Evolutionary conservation across 2,797 vertebrate species (phyloP), one percentile per base, ranked within the genome.

Genomic region (Pipistrellus pygmaeus): DNA sequence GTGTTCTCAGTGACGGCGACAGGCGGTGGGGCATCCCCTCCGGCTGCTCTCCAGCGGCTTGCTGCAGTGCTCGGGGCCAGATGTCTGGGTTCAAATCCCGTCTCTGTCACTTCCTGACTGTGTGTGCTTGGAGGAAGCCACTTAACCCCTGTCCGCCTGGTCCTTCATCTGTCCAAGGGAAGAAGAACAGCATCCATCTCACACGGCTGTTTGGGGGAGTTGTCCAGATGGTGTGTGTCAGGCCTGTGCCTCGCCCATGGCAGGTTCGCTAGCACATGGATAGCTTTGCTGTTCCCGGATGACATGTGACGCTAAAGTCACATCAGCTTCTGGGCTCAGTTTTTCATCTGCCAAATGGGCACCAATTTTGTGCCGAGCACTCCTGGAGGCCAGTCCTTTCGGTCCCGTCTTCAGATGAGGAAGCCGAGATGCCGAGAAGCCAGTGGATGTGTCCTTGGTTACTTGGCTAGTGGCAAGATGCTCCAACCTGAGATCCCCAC

Each of bases 401-500:
- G 20, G n/a, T 23, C 20, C 21, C 23, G 3, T 38, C 66, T 69
- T 23, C 25, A 44, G 66, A 18, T 32, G 6, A 66, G 88, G 44
- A 69, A 72, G 55, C 55, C 25, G 3, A 76, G 62, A 57, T 17
- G 8, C 7, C 1, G 38, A 13, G 48, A 71, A 30, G 14, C 2
- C 6, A 44, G n/a, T 0, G 1, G 48, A 35, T 3, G 5, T 20
- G 12, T 32, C n/a, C 17, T 13, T 0, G 8, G 32, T 44, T 10
- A 4, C 41, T 46, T 38, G 68, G 23, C 51, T 57, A 5, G 41
- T 2, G 55, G 60, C 12, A 30, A 66, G 89, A 48, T 6, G 21
- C 44, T 51, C 23, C 73, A 72, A 4, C 14, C 21, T n/a, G 85
- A 92, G 46, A 20, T 6, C 53, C 64, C 68, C 35, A 17, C 9